A percentile compares a stretch with the other conserved stretches of the same genome.
Evolutionary conservation across 1,140 invertebrate genomes (phyloP).

Genomic region (Bombus superbus): DNA sequence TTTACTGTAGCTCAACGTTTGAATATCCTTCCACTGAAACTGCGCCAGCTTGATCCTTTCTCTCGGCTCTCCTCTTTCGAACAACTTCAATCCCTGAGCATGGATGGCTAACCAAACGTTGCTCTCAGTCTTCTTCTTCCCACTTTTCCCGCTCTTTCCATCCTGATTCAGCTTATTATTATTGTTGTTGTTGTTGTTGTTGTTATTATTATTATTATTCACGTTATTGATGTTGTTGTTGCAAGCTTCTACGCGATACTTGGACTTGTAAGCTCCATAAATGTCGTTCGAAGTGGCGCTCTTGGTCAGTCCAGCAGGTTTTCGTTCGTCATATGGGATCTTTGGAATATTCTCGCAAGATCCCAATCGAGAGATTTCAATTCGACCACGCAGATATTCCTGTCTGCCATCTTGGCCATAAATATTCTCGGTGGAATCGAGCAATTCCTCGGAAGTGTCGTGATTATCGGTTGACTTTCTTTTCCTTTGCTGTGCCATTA

Average conservation of each 20-base stretch:
- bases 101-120: slow-evolving; percentile 82
- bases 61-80: slow-evolving; percentile 75
- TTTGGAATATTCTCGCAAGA: slow-evolving; percentile 59
- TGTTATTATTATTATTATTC: slow-evolving; percentile 22
- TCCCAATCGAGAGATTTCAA: slow-evolving; percentile 52
- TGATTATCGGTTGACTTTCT: not conserved
- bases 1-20: slow-evolving; percentile 89
- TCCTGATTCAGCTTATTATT: slow-evolving; percentile 57
- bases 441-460: slow-evolving; percentile 3
- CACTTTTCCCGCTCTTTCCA: slow-evolving; percentile 56
- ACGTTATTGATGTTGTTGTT: slow-evolving; percentile 27
- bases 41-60: slow-evolving; percentile 76
- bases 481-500: slow-evolving; percentile 64
- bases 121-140: slow-evolving; percentile 74
- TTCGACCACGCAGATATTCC: slow-evolving; percentile 58
- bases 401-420: slow-evolving; percentile 52
- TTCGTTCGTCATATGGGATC: slow-evolving; percentile 46
- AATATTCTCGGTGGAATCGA: slow-evolving; percentile 62
- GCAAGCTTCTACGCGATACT: slow-evolving; percentile 27
- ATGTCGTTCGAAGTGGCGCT: slow-evolving; percentile 39
- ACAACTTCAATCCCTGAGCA: slow-evolving; percentile 76
- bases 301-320: slow-evolving; percentile 2
- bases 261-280: slow-evolving; percentile 39
- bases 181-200: slow-evolving; percentile 33
- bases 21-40: slow-evolving; percentile 88